Base-by-base conservation (phyloP, 2,113 vertebrate genomes). In the Poicephalus meyeri region DNA sequence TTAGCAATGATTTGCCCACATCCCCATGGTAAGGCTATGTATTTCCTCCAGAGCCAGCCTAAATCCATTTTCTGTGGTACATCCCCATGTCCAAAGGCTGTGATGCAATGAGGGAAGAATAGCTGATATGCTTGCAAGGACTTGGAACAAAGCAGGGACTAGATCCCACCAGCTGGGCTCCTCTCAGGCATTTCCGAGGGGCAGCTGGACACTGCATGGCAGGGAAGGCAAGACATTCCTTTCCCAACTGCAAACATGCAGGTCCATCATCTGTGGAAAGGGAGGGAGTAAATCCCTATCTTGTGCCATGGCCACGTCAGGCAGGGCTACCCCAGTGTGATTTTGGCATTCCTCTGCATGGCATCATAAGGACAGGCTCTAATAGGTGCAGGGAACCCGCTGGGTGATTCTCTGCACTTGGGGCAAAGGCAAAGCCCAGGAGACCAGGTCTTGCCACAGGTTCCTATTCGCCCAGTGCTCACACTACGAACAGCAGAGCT, bases 221-320 rank as follows among this genome's bases (percentile, higher is more conserved):
- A 68, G 66, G 35, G 63, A 52, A 50, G 47, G 42, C 8, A 49
- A 64, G 33, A 60, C 18, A 55, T 50, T 84, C 56, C 35, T 80
- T 74, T 83, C 46, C 44, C 0, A 1, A 21, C 31, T 50, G 39
- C 29, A 65, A 74, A 60, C 0, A 0, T n/a, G 39, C 31, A 15
- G 63, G 8, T n/a, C 68, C 20, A 23, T 39, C 50, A 10, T 61
- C 44, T 87, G 39, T 7, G 37, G 29, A n/a, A 42, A 47, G 0
- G 6, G 52, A 76, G 24, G 64, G 41, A 60, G 37, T 41, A 56
- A 77, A 68, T 33, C 41, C 20, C 20, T 23, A 35, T 58, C 56
- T 21, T 6, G 0, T 26, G 35, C 20, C 1, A 1, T 1, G 7
- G 77, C 29, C 52, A 16, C 1, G 0, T 21, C 0, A 1, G 10